Base-by-base conservation (phyloP, 2,888 invertebrate species). In the Ferrisia virgata region DNA sequence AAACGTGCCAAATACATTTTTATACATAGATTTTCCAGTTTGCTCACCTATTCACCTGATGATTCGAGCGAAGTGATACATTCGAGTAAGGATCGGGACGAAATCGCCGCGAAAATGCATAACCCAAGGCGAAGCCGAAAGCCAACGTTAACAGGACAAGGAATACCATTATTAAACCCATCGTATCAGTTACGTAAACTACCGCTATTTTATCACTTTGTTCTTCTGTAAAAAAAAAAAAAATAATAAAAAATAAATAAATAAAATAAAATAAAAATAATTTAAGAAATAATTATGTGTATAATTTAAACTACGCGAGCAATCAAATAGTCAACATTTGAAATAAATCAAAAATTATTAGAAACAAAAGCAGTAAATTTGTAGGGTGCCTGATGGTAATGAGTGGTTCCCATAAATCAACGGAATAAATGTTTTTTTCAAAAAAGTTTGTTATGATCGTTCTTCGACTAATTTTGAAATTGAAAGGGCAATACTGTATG, bases 81-180 rank as follows among this genome's bases (percentile, higher is more conserved):
- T 93, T 93, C 87, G 93, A 92, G 88, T 93, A 93, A 87, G 92
- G 92, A 87, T 93, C 92, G 86, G 93, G 92, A 82, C 92, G 90
- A 91, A 94, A 93, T 90, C 93, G 91, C 88, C 93, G 91, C 36
- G 95, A 94, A 89, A 95, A 94, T 87, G 94, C 92, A 88, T 94
- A 96, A 58, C 96, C 96, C 86, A 94, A 93, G 86, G 94, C 92
- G 89, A 96, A 96, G 85, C 96, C 96, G 85, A 95, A 91, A 88
- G 95, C 92, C 86, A 95, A 91, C 15, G 95, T 94, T 82, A 94
- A 92, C 85, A 96, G 91, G 87, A 95, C 94, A 79, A 95, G 93
- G 13, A 94, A 93, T 82, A 94, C 93, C 39, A 95, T 93, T 9
- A 95, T 94, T 76, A 95, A 93, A 84, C 94, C 93, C 86, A 96